phyloP scores from a whole-genome alignment of 1,140 invertebrate genomes.

The Drosophila subobscura region DNA sequence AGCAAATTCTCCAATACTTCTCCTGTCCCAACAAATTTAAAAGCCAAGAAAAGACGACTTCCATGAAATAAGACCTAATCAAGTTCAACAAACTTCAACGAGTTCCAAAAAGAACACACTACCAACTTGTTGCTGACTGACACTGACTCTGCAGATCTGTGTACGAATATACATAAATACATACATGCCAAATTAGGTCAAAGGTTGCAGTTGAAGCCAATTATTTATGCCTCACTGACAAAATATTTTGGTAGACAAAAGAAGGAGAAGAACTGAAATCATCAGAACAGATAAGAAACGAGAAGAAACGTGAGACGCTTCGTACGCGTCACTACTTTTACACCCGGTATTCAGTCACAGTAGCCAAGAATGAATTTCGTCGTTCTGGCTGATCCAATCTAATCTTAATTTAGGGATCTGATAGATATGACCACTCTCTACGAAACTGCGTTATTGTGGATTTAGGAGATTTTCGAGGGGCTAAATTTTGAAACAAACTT shows the following conservation, averaged over 20 bases:
- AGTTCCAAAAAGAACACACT: slow-evolving; percentile 12
- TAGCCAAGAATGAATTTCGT: no score
- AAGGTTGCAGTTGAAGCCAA: slow-evolving; percentile 39
- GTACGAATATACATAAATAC: not conserved
- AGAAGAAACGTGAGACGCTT: not conserved
- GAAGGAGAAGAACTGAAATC: no score
- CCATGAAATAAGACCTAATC: slow-evolving; percentile 25
- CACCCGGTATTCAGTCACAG: no score
- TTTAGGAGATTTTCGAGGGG: no score
- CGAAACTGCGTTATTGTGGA: no score
- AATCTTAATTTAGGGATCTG: no score
- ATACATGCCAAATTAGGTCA: slow-evolving; percentile 37
- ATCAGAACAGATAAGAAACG: not conserved
- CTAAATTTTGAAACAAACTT: no score
- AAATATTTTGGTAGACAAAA: slow-evolving; percentile 47
- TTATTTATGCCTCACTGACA: slow-evolving; percentile 45
- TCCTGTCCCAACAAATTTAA: not conserved
- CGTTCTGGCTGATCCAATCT: no score
- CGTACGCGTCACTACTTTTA: no score
- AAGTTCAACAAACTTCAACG: slow-evolving; percentile 43
- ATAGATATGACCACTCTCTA: no score
- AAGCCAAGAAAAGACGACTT: slow-evolving; percentile 3
- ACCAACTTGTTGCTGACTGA: slow-evolving; percentile 25
- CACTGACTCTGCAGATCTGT: slow-evolving; percentile 44
- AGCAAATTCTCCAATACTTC: no score